Evolutionary conservation across 2,888 invertebrate genomes (phyloP), one percentile per base, ranked within the genome.

Genomic region (Zele albiditarsus): DNA sequence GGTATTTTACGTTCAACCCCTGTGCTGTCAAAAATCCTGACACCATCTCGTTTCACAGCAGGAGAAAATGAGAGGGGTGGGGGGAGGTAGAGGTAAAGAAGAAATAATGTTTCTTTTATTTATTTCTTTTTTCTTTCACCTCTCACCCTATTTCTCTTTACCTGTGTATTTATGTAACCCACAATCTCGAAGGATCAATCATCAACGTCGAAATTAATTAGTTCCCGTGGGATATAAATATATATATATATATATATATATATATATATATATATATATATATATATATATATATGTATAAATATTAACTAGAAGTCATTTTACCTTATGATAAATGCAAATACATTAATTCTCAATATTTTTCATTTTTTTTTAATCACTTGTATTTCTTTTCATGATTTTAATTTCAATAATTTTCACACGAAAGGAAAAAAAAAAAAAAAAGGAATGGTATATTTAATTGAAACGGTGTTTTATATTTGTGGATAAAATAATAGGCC

Each of bases 141-240:
- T 12, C 16, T n/a, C 46, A 46, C 57, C 57, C 20, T 58, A 25
- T 23, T 38, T 65, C 6, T 38, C 10, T 27, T n/a, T 38, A 23
- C 20, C 20, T 53, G 53, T 53, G n/a, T 38, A 16, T 65, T 20
- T 8, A 49, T 57, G 73, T 75, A 80, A 76, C 81, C 79, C 71
- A 78, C 79, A 82, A 85, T 86, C 83, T 82, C 53, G 71, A 74
- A 65, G 74, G 78, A 86, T 86, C 82, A 82, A 84, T 84, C 53
- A 53, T 53, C 83, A 82, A 81, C 80, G 80, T 81, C 82, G 79
- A 71, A 83, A 85, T 86, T 85, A 85, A 86, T 85, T 84, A 83
- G 76, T 77, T 78, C 67, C 71, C 73, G 58, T 70, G 72, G 62
- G 31, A 31, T 31, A 5, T 31, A 31, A 3, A 31, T 3, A 31